Conservation (phyloP, 2,113 vertebrate species). For the Ariopsis seemanni region DNA sequence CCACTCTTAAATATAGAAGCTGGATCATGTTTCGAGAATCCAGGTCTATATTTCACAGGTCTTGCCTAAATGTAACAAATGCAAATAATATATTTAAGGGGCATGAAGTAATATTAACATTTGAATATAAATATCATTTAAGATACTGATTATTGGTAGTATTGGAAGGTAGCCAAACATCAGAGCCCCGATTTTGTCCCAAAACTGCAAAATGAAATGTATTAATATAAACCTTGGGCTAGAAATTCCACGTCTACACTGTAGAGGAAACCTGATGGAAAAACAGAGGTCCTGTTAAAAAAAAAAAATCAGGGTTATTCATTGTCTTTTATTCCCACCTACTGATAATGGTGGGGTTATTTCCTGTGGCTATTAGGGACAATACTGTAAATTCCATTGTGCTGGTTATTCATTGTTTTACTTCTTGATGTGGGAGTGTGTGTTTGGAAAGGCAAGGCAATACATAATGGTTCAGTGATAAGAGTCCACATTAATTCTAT, state of each 20-base stretch:
- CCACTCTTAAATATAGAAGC: background rate
- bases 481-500: conserved; percentile 90
- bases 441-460: conserved; percentile 82
- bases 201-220: conserved; percentile 5
- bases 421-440: conserved; percentile 79
- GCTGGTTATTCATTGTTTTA: conserved; percentile 85
- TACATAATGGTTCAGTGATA: conserved; percentile 87
- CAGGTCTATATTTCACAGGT: background rate
- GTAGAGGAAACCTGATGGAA: conserved; percentile 74
- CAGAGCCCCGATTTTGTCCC: background rate
- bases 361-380: conserved; percentile 83
- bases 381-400: conserved; percentile 86
- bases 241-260: conserved; percentile 22
- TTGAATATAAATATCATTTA: background rate
- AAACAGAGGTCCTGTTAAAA: conserved; percentile 69
- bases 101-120: background rate
- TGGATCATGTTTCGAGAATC: background rate
- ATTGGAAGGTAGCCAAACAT: background rate
- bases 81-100: background rate
- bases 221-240: conserved; percentile 23
- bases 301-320: conserved; percentile 80
- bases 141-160: background rate
- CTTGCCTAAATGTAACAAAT: background rate
- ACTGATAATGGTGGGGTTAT: conserved; percentile 83
- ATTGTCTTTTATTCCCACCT: conserved; percentile 83